Percentiles rank a stretch among this genome's conserved stretches.
Conservation (phyloP, 2,797 vertebrate species). For the Muscicapa comitata region DNA sequence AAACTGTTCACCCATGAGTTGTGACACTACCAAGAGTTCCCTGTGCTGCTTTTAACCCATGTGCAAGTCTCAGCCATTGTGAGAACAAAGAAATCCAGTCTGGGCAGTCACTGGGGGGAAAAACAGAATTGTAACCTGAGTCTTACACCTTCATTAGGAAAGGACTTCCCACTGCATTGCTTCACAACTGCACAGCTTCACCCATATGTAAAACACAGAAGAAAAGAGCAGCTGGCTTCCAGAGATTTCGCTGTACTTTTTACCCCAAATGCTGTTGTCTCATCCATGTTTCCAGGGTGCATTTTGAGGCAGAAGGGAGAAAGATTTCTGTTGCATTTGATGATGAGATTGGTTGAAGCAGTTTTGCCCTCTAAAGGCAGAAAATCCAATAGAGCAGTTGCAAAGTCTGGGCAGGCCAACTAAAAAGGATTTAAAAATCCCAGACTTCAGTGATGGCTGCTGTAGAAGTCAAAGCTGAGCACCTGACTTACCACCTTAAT, state of each 20-base stretch:
- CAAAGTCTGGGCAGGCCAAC: background rate
- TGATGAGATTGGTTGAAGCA: background rate
- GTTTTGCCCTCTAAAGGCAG: background rate
- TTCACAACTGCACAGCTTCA: background rate
- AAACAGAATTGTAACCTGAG: background rate
- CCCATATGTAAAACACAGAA: rapidly evolving
- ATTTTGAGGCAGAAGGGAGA: background rate
- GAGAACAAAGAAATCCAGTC: background rate
- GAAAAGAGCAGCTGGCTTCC: background rate
- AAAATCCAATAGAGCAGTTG: background rate
- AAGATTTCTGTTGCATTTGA: background rate
- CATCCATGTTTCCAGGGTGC: background rate
- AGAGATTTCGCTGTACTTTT: background rate
- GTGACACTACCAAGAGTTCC: background rate
- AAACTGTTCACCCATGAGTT: rapidly evolving
- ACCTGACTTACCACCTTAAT: background rate
- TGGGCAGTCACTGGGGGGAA: background rate
- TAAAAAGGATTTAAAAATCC: background rate
- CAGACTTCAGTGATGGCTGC: background rate
- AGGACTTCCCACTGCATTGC: background rate
- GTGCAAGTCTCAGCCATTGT: background rate
- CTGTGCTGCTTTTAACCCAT: background rate
- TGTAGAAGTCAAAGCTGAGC: background rate
- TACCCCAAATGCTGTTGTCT: background rate
- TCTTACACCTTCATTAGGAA: background rate